Evolutionary conservation across 2,113 vertebrate genomes (phyloP), one percentile per base, ranked within the genome.

Genomic region (Platycercus adscitus): DNA sequence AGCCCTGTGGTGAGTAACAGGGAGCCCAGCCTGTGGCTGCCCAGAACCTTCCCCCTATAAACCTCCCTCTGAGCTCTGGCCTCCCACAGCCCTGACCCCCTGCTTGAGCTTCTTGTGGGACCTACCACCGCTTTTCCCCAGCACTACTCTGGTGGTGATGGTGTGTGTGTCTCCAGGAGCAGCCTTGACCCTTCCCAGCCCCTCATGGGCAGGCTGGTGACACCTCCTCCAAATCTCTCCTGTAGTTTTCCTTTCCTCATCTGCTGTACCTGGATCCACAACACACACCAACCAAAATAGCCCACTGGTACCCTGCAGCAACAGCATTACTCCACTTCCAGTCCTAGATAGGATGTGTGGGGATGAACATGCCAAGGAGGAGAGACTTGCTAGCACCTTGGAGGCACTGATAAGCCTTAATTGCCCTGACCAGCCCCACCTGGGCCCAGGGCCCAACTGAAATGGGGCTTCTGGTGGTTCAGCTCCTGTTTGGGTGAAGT

Each of bases 51-150:
- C 4, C 10, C 18, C 7, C 21, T 28, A 1, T 18, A 46, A 89
- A 5, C 0, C 3, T 4, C 4, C 6, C 10, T 4, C 1, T 0
- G 0, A 33, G 41, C 16, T 46, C 6, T 23, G 15, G 9, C 41
- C 4, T 85, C 14, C 12, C 12, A 56, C 10, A 0, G 1, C 10
- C 0, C 24, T 66, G 24, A n/a, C 1, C 6, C 5, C 12, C 26
- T 33, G 13, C 26, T 26, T 25, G 50, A n/a, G 4, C 18, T 88
- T 71, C 50, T 24, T 26, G 31, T 43, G 39, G 37, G 14, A 52
- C 47, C 25, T 77, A 56, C 39, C 9, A 25, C 11, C 23, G 13
- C 12, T 13, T 50, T 23, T 8, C 29, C 21, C 8, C 29, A 37
- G 20, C 20, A 1, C 44, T 35, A 56, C 2, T 21, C 6, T 15